Percentiles rank a stretch among this genome's conserved stretches.
Evolutionary conservation across 2,888 invertebrate species (phyloP).

Genomic region (Cylindroiulus punctatus): DNA sequence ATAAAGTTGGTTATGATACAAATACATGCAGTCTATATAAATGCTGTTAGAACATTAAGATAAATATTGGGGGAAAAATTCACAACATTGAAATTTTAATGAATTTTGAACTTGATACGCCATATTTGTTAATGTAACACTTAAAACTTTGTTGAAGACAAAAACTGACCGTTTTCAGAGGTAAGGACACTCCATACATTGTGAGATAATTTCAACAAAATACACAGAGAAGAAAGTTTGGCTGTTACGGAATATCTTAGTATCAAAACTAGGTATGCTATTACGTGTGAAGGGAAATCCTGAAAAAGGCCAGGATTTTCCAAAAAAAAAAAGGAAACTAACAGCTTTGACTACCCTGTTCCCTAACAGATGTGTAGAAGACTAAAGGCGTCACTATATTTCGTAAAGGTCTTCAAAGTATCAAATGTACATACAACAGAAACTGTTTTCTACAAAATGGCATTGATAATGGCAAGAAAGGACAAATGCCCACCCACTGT

Average conservation of each 20-base stretch:
- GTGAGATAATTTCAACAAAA: not conserved
- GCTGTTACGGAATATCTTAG: not conserved
- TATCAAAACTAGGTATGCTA: not conserved
- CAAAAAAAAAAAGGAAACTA: not conserved
- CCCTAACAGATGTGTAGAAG: not conserved
- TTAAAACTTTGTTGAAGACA: too few species aligned
- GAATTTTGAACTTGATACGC: too few species aligned
- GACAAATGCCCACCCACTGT: not conserved
- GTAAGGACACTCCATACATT: too few species aligned
- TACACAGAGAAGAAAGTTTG: too few species aligned
- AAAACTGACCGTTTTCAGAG: too few species aligned
- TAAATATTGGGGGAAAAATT: too few species aligned
- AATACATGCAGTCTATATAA: too few species aligned
- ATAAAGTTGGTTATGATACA: too few species aligned
- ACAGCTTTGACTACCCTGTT: not conserved
- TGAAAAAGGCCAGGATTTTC: not conserved
- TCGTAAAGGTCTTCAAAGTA: not conserved
- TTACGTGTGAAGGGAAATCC: not conserved
- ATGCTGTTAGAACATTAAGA: too few species aligned
- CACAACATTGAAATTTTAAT: too few species aligned
- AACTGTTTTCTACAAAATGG: not conserved
- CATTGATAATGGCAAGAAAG: not conserved
- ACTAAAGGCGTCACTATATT: not conserved
- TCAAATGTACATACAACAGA: not conserved
- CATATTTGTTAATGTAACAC: too few species aligned